Base-by-base conservation (phyloP, 2,888 invertebrate genomes). In the Diaprepes abbreviatus region DNA sequence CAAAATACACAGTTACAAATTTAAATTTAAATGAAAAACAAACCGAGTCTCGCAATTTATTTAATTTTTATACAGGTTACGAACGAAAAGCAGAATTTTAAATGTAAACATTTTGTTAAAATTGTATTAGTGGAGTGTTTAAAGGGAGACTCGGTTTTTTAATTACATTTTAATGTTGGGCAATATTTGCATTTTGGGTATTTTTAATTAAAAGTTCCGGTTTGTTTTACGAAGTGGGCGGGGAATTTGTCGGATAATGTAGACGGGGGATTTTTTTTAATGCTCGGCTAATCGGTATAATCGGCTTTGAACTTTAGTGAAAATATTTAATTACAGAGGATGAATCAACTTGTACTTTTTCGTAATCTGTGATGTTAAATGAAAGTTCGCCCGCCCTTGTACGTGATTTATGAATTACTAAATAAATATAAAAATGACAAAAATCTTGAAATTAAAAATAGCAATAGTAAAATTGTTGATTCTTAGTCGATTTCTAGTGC, bases 111-210 rank as follows among this genome's bases (percentile, higher is more conserved):
- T 17, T 50, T 45, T 38, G 57, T 66, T 66, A 66, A 50, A 66
- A 66, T 66, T 59, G 59, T 57, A 52, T 59, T 58, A 66, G 59
- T 38, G 10, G 52, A 66, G 58, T 66, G 66, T 58, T 66, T 59
- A 48, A 40, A 43, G 52, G 17, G 66, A 66, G n/a, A n/a, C n/a
- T n/a, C n/a, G n/a, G n/a, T 52, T 38, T 38, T 50, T 59, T 66
- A 66, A 66, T 58, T 59, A 66, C 66, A 57, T 62, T 68, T 68
- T 68, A 68, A 68, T 63, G 57, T 68, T 6, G 45, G 38, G 36
- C 40, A 55, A 62, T 63, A 68, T 68, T 68, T 68, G 38, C 68
- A 38, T 63, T 55, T n/a, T 17, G 54, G 21, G 19, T 33, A 21
- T 50, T 66, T 52, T 66, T 59, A 66, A 66, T 66, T 66, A 66